Percentiles rank a stretch among this genome's conserved stretches.
Conservation (phyloP, 2,888 invertebrate genomes). For the Osmoderma eremita region DNA sequence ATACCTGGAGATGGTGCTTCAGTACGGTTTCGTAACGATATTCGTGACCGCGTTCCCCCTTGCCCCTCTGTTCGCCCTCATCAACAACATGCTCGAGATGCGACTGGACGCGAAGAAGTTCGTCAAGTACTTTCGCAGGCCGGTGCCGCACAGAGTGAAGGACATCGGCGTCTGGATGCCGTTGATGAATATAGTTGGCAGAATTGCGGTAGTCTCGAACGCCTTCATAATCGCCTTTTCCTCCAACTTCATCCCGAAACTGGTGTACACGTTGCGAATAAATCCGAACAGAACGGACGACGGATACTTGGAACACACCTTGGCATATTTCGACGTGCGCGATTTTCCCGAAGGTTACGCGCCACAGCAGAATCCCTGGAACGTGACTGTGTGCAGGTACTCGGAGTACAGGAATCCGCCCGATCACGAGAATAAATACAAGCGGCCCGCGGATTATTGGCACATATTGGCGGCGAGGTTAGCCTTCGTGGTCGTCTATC, state of each 20-base stretch:
- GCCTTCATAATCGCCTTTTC: conserved; percentile 84
- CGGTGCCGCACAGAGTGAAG: conserved; percentile 77
- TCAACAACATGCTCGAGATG: conserved; percentile 87
- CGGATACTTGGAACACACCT: conserved; percentile 76
- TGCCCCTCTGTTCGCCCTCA: conserved; percentile 82
- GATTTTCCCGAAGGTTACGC: conserved; percentile 67
- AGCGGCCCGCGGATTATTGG: conserved; percentile 77
- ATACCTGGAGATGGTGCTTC: conserved; percentile 89
- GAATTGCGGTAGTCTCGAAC: conserved; percentile 81
- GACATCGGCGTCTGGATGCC: conserved; percentile 84
- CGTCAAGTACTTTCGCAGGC: conserved; percentile 76
- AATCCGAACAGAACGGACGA: conserved; percentile 65
- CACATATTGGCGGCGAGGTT: conserved; percentile 77
- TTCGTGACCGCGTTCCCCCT: conserved; percentile 89
- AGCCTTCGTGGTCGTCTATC: conserved; percentile 80
- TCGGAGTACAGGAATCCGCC: conserved; percentile 75
- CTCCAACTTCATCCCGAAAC: conserved; percentile 82
- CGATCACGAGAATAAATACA: conserved; percentile 65
- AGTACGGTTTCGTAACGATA: conserved; percentile 87
- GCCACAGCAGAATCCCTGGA: conserved; percentile 54
- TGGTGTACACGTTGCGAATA: conserved; percentile 72
- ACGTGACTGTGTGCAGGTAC: conserved; percentile 69
- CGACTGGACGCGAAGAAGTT: conserved; percentile 85
- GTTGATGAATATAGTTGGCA: conserved; percentile 78
- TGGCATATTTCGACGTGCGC: conserved; percentile 73